These are phyloP conservation scores for Halcyon malimbica DNA, from an alignment of 2,113 vertebrate genomes.

Conservation along the genomic window DNA sequence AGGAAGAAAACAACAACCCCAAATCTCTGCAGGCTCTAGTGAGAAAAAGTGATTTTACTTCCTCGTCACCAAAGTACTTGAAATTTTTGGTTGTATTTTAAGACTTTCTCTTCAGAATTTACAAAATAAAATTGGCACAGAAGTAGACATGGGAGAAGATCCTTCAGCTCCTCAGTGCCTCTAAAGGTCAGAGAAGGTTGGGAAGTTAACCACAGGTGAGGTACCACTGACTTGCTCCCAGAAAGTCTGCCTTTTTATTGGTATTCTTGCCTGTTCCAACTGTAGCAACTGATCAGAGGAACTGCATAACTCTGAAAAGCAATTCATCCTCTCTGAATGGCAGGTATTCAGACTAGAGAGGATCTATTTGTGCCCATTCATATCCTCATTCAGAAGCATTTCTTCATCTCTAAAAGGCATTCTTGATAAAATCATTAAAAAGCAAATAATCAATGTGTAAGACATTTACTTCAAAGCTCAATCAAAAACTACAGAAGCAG, in stretches of 20 bases:
- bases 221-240: not conserved
- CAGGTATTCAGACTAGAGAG: conserved; percentile 42
- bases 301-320: not conserved
- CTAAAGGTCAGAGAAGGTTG: not conserved
- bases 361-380: conserved; percentile 44
- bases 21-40: not conserved
- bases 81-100: not conserved
- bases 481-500: not conserved
- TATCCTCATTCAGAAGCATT: conserved; percentile 16
- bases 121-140: not conserved
- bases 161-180: not conserved
- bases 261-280: not conserved
- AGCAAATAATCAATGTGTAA: conserved; percentile 6
- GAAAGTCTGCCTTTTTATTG: not conserved
- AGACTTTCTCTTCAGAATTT: not conserved
- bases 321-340: conserved; percentile 12
- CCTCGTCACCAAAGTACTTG: not conserved
- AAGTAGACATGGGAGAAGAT: not conserved
- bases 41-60: not conserved
- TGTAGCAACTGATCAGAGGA: conserved; percentile 9
- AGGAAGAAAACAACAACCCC: not conserved
- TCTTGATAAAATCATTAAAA: conserved; percentile 38
- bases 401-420: not conserved
- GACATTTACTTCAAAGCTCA: conserved; percentile 28
- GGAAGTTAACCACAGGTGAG: not conserved